Percentiles rank a stretch among this genome's conserved stretches.
phyloP scores from a whole-genome alignment of 2,797 vertebrate species.

The Bradypodion ventrale region DNA sequence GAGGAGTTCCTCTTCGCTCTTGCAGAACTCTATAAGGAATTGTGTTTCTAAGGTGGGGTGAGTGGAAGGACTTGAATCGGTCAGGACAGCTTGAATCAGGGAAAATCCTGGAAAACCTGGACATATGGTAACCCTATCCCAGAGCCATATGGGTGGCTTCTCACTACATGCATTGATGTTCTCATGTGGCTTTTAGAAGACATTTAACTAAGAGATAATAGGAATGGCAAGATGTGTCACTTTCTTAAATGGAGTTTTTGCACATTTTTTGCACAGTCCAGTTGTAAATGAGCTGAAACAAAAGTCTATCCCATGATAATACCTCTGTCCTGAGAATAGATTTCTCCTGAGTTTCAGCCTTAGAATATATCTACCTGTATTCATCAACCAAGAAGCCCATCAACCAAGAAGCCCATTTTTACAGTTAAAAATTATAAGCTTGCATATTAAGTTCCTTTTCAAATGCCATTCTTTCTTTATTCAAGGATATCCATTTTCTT shows the following conservation, averaged over 20 bases:
- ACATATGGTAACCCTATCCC: too few species aligned
- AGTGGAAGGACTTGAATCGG: too few species aligned
- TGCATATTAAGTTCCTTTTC: conserved; percentile 19
- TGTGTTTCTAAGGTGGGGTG: too few species aligned
- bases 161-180: conserved; percentile 6
- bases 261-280: neutral
- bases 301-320: conserved; percentile 1
- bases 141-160: too few species aligned
- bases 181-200: conserved; percentile 26
- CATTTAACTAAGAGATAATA: conserved; percentile 17
- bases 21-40: too few species aligned
- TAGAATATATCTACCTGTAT: conserved; percentile 17
- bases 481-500: conserved; percentile 17
- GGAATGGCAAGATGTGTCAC: neutral
- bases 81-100: too few species aligned
- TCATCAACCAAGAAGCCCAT: conserved; percentile 9
- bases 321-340: neutral
- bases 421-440: neutral
- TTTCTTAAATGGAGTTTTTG: neutral
- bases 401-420: neutral
- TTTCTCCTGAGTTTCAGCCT: conserved; percentile 17
- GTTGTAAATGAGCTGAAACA: neutral
- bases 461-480: conserved; percentile 15
- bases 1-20: too few species aligned
- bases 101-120: too few species aligned